A percentile compares a stretch with the other conserved stretches of the same genome.
Evolutionary conservation across 2,797 vertebrate species (phyloP).

Genomic region (Aratinga solstitialis): DNA sequence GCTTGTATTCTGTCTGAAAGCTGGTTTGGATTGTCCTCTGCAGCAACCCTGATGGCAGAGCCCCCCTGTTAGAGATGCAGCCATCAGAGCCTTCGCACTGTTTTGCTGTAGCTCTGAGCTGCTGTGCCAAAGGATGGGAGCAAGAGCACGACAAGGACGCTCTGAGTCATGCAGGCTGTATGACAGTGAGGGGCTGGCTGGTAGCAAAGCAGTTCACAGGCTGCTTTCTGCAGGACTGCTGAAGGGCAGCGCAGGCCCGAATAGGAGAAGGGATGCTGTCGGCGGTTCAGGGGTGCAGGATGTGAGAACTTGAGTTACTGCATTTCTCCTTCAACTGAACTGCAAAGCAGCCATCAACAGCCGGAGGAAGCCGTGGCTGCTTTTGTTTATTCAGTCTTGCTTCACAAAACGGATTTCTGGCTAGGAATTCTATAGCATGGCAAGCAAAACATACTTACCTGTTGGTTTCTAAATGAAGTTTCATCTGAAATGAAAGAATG

Average conservation of each 20-base stretch:
- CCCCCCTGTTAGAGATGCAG: not conserved
- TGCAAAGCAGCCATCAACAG: not conserved
- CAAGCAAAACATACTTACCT: not conserved
- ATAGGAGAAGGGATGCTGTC: not conserved
- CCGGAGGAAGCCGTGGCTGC: not conserved
- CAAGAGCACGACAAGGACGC: not conserved
- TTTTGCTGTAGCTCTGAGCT: not conserved
- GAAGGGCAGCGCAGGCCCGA: not conserved
- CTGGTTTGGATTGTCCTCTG: not conserved
- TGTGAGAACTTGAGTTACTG: too few species aligned
- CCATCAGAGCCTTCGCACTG: not conserved
- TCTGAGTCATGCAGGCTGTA: not conserved
- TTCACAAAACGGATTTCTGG: not conserved
- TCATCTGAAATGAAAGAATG: not conserved
- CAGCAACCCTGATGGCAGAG: not conserved
- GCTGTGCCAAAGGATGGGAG: not conserved
- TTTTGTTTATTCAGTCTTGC: not conserved
- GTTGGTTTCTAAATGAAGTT: not conserved
- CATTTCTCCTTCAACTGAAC: not conserved
- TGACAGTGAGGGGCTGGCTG: not conserved
- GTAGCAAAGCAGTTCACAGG: not conserved
- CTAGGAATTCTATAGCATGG: fast-evolving
- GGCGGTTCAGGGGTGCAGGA: not conserved
- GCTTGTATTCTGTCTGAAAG: not conserved
- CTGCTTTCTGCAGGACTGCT: not conserved